Evolutionary conservation across 1,140 invertebrate species (phyloP), one percentile per base, ranked within the genome.

Genomic region (Neodiprion fabricii): DNA sequence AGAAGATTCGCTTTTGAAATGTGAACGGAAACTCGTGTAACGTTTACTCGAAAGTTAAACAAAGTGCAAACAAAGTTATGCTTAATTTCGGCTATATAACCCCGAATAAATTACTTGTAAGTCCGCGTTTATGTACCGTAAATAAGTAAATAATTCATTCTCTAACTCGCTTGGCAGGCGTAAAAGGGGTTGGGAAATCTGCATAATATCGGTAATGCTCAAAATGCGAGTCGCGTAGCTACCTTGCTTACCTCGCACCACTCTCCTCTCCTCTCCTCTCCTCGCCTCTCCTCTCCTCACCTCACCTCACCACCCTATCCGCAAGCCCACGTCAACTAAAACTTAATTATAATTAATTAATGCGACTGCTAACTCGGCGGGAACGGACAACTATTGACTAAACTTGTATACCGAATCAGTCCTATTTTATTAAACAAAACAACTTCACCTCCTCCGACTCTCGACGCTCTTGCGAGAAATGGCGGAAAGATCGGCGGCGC

Each of bases 261-360:
- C 83, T 84, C 82, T 83, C 80, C 79, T 40, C 28, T 5, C 28
- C 28, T 40, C 28, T 40, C 28, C 28, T 40, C 28, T 40, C 28
- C 28, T 80, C 79, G 77, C 84, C 83, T 84, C 82, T 83, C 80
- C 79, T 40, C 28, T 0, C 28, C 28, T 40, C 28, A 3, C 1
- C 28, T 40, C 28, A 3, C 28, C 28, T 40, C 28, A 5, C 28
- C 28, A 2, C 28, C 28, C 28, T 5, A 5, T 5, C 28, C 28
- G 28, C 81, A 83, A 86, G 87, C 88, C 87, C 88, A 90, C 91
- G 91, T 92, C 90, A 92, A 92, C 91, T 92, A 91, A 92, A 92
- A 93, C 91, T 92, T 92, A 92, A 92, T 93, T 92, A 92, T 92
- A 92, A 92, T 93, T 92, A 92, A 93, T 93, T 92, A 93, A 92